phyloP scores from a whole-genome alignment of 2,888 invertebrate species.

The Uloborus plumipes region DNA sequence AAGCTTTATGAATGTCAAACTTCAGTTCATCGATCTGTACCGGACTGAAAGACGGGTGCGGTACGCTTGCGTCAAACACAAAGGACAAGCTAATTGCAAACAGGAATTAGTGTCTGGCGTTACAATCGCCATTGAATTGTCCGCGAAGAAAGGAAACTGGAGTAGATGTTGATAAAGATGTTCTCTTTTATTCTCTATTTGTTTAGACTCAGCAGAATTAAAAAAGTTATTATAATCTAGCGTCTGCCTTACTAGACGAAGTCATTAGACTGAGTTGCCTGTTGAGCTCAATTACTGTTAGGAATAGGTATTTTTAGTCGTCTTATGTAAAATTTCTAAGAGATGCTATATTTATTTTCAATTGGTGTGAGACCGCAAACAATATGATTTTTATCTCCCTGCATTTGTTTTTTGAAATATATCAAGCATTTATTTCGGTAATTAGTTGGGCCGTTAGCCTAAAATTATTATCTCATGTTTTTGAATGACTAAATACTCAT shows the following conservation, averaged over 20 bases:
- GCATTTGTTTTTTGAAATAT: too few species aligned
- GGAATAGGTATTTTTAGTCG: too few species aligned
- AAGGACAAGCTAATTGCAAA: conserved; percentile 24
- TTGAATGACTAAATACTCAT: too few species aligned
- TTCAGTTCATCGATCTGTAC: conserved; percentile 24
- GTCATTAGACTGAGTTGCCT: too few species aligned
- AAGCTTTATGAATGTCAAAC: conserved; percentile 12
- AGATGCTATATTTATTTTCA: too few species aligned
- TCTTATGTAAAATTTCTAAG: too few species aligned
- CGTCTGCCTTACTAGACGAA: neutral
- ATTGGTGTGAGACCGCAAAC: too few species aligned
- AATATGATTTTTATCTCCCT: too few species aligned
- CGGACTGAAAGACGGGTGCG: neutral
- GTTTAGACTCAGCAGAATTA: conserved; percentile 7
- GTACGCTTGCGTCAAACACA: conserved; percentile 1
- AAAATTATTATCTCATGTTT: too few species aligned
- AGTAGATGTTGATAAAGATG: conserved; percentile 10
- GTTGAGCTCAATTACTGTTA: too few species aligned
- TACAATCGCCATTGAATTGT: conserved; percentile 1
- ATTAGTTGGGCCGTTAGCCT: too few species aligned
- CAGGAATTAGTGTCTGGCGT: conserved; percentile 13
- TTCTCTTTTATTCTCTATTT: conserved; percentile 11
- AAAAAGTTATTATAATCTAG: conserved; percentile 33
- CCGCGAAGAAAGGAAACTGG: conserved; percentile 17
- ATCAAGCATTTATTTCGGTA: too few species aligned